A percentile compares a stretch with the other conserved stretches of the same genome.
Conservation (phyloP, 2,888 invertebrate genomes). For the Iphiclides podalirius region DNA sequence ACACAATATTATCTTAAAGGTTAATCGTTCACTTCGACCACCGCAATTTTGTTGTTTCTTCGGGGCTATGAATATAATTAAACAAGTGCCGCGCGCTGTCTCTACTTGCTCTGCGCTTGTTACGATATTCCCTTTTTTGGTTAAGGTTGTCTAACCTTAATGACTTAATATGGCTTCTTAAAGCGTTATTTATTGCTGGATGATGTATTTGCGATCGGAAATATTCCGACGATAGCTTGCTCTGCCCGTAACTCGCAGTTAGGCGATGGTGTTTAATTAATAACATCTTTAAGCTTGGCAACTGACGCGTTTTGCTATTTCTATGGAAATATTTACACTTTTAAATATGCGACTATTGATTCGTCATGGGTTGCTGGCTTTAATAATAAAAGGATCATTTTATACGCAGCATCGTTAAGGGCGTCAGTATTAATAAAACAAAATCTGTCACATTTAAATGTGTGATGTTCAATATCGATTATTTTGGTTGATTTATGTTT, state of each 20-base stretch:
- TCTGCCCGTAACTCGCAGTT: neutral
- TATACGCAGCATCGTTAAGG: too few relatives aligned
- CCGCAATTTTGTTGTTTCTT: slow-evolving; percentile 1
- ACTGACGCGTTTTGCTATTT: too few relatives aligned
- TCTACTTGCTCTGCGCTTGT: slow-evolving; percentile 7
- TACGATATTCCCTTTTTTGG: slow-evolving; percentile 21
- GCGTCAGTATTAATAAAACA: too few relatives aligned
- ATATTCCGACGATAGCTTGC: slow-evolving; percentile 2
- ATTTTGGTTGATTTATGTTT: too few relatives aligned
- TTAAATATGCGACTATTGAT: too few relatives aligned
- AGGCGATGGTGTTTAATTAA: neutral
- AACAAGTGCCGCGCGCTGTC: slow-evolving; percentile 6
- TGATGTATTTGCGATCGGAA: slow-evolving; percentile 13
- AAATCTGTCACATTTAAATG: too few relatives aligned
- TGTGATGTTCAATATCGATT: too few relatives aligned
- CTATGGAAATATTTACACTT: too few relatives aligned
- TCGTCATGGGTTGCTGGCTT: too few relatives aligned
- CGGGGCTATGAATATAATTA: slow-evolving; percentile 10
- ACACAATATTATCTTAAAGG: slow-evolving; percentile 10
- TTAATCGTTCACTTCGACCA: slow-evolving; percentile 3
- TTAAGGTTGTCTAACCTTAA: slow-evolving; percentile 15
- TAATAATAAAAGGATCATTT: too few relatives aligned
- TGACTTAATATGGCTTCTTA: slow-evolving; percentile 20
- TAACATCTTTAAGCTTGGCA: slow-evolving; percentile 3
- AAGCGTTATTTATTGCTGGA: slow-evolving; percentile 19